Evolutionary conservation across 2,888 invertebrate genomes (phyloP), one percentile per base, ranked within the genome.

Genomic region (Cotesia congregata): DNA sequence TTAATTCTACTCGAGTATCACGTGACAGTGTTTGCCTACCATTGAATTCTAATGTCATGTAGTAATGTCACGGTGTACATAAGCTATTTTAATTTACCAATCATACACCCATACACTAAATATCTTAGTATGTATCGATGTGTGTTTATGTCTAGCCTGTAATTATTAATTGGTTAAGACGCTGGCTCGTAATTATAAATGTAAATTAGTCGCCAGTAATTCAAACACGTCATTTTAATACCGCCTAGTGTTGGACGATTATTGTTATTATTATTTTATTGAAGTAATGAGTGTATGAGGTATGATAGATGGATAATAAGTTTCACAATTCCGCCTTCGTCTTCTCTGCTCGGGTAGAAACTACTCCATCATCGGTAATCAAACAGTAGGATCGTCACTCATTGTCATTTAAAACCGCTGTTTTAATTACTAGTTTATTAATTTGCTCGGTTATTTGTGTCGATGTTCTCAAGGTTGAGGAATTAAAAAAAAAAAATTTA

Each of bases 131-230:
- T 40, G n/a, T 67, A 40, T 40, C 5, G 12, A 20, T 41, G 12
- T 15, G 39, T 67, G 7, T 67, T 9, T 17, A 20, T n/a, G 64
- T 65, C 5, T 30, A 12, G 12, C 1, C 15, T 68, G 77, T 81
- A 81, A 69, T 62, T 65, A 70, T 87, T 87, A 86, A 88, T 87
- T 87, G 85, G 80, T 86, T 86, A 86, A 85, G 84, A 83, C 79
- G 79, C 83, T 75, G 77, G 80, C 78, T 80, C 80, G 82, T 84
- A 85, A 87, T 87, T 86, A 86, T 83, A 84, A 85, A 87, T 87
- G 87, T 86, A 87, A 87, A 87, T 87, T 79, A 83, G 78, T 68
- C 82, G 68, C 72, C 60, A 76, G 82, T 81, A 80, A 79, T 82
- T 80, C 81, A 82, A 81, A 81, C 81, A 82, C 82, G 81, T 50